Conservation (phyloP, 1,140 invertebrate species). For the Drosophila ironensis region DNA sequence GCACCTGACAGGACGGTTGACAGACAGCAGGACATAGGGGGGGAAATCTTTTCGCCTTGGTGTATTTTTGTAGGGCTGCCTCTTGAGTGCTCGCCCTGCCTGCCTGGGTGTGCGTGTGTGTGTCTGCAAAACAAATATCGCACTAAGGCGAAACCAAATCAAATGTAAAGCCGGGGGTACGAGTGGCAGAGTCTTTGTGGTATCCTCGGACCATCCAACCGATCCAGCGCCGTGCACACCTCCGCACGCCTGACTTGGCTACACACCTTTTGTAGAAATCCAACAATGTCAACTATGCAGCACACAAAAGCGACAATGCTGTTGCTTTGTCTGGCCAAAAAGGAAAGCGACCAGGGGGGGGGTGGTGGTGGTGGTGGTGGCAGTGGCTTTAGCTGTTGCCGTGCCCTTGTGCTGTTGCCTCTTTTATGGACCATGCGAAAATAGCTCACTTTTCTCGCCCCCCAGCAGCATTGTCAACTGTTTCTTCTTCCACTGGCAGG, state of each 20-base stretch:
- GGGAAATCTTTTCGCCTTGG: constrained; percentile 28
- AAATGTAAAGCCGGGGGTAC: constrained; percentile 60
- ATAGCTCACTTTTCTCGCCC: constrained; percentile 38
- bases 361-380: constrained; percentile 22
- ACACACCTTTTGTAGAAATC: constrained; percentile 75
- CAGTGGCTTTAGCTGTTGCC: neutral
- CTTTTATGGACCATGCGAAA: constrained; percentile 27
- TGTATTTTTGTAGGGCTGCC: constrained; percentile 28
- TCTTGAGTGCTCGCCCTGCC: constrained; percentile 7
- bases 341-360: neutral
- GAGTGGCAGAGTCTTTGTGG: constrained; percentile 32
- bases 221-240: constrained; percentile 6
- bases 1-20: constrained; percentile 21
- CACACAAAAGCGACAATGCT: constrained; percentile 78
- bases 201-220: constrained; percentile 1
- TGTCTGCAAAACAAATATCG: constrained; percentile 59
- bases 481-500: constrained; percentile 1
- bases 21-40: constrained; percentile 28
- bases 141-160: constrained; percentile 70
- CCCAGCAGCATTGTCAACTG: constrained; percentile 26
- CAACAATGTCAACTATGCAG: constrained; percentile 80
- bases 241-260: constrained; percentile 37
- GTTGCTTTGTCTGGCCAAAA: constrained; percentile 61
- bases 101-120: constrained; percentile 6
- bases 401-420: constrained; percentile 25